Conservation (phyloP, 2,888 invertebrate species). For the Xestia ashworthii region DNA sequence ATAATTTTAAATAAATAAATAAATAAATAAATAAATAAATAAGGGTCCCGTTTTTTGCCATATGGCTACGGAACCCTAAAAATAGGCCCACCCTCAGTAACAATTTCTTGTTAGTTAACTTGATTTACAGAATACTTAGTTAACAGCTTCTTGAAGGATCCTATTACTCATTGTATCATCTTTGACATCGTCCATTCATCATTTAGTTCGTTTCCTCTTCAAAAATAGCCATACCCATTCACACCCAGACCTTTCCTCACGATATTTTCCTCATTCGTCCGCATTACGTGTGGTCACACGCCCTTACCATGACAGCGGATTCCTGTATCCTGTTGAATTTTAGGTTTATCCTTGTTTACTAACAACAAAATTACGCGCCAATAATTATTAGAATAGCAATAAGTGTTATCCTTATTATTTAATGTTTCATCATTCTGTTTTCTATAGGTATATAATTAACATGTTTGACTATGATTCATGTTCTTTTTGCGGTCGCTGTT, state of each 20-base stretch:
- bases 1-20: too few species aligned
- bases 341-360: background rate
- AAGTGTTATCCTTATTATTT: background rate
- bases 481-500: background rate
- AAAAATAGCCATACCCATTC: background rate
- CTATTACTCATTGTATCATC: background rate
- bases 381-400: background rate
- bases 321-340: background rate
- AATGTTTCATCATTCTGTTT: conserved; percentile 1
- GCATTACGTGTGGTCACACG: background rate
- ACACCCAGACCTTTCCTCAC: background rate
- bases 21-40: too few species aligned
- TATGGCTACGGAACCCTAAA: too few species aligned
- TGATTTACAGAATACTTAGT: background rate
- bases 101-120: background rate
- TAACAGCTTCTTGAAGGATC: background rate
- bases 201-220: background rate
- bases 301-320: background rate
- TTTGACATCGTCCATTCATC: background rate
- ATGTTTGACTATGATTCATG: background rate
- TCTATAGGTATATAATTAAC: background rate
- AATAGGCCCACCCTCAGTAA: too few species aligned
- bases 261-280: conserved; percentile 2
- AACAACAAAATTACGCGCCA: background rate
- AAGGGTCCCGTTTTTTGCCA: too few species aligned